Conservation (phyloP, 2,888 invertebrate genomes). For the Melanargia galathea region DNA sequence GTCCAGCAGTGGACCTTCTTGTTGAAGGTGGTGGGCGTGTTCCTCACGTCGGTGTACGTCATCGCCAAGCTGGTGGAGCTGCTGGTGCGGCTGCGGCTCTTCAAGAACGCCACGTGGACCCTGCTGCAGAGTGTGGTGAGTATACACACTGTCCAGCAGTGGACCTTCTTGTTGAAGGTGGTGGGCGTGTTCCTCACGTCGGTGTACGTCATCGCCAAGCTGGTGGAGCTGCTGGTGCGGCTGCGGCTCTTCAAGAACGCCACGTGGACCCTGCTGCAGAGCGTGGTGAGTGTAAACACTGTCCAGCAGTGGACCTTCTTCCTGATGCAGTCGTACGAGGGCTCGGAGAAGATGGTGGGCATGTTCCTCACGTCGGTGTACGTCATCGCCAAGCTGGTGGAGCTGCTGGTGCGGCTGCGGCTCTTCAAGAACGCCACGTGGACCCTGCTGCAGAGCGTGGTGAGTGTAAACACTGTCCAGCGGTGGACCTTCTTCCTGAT, state of each 20-base stretch:
- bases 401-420: conserved; percentile 85
- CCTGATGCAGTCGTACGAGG: conserved; percentile 90
- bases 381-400: conserved; percentile 90
- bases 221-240: conserved; percentile 86
- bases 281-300: conserved; percentile 85
- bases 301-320: conserved; percentile 90
- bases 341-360: conserved; percentile 89
- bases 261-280: conserved; percentile 87
- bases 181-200: conserved; percentile 90
- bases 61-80: conserved; percentile 91
- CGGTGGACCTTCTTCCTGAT: conserved; percentile 93
- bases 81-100: conserved; percentile 84
- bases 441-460: conserved; percentile 90
- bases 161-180: conserved; percentile 90
- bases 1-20: conserved; percentile 90
- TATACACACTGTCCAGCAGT: conserved; percentile 76
- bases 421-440: conserved; percentile 87
- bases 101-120: conserved; percentile 87
- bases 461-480: conserved; percentile 69
- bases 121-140: conserved; percentile 91
- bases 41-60: conserved; percentile 90
- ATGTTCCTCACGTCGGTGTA: conserved; percentile 90
- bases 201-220: conserved; percentile 91
- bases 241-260: conserved; percentile 87
- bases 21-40: conserved; percentile 88